Percentiles rank a stretch among this genome's conserved stretches.
Conservation (phyloP, 2,797 vertebrate genomes). For the Silurus aristotelis region DNA sequence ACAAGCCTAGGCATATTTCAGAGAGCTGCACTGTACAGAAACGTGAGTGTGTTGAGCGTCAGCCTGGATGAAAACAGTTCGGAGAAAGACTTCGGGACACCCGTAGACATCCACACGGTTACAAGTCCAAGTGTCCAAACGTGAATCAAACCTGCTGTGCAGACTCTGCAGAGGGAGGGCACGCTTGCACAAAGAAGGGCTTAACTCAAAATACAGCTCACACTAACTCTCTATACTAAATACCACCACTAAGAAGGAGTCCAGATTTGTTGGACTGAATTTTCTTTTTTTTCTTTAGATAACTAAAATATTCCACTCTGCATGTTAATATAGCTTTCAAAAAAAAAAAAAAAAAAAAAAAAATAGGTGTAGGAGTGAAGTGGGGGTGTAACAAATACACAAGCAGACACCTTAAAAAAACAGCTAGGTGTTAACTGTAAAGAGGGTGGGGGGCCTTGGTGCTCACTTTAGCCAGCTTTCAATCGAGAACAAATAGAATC, state of each 20-base stretch:
- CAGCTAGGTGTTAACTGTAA: constrained; percentile 65
- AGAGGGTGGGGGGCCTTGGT: constrained; percentile 66
- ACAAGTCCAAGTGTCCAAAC: constrained; percentile 71
- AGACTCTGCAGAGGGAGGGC: constrained; percentile 48
- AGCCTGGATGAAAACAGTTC: constrained; percentile 68
- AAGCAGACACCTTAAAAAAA: constrained; percentile 68
- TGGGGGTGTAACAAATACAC: constrained; percentile 71
- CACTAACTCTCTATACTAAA: constrained; percentile 60
- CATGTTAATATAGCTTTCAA: constrained; percentile 69
- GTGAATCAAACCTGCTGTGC: constrained; percentile 76
- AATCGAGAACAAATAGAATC: constrained; percentile 75
- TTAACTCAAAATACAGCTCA: constrained; percentile 53
- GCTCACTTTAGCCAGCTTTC: constrained; percentile 72
- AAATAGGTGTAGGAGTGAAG: constrained; percentile 55
- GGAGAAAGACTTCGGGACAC: constrained; percentile 75
- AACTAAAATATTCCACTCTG: constrained; percentile 75
- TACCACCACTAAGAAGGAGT: constrained; percentile 53
- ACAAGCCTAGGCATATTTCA: constrained; percentile 29
- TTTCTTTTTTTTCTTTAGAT: constrained; percentile 61
- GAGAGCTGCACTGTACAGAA: constrained; percentile 59
- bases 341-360: constrained; percentile 56
- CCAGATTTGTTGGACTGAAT: constrained; percentile 56
- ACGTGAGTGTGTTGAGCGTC: constrained; percentile 48
- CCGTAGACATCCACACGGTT: constrained; percentile 75
- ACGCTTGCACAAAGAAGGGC: constrained; percentile 52